Base-by-base conservation (phyloP, 1,140 invertebrate genomes). In the Goniozus legneri region DNA sequence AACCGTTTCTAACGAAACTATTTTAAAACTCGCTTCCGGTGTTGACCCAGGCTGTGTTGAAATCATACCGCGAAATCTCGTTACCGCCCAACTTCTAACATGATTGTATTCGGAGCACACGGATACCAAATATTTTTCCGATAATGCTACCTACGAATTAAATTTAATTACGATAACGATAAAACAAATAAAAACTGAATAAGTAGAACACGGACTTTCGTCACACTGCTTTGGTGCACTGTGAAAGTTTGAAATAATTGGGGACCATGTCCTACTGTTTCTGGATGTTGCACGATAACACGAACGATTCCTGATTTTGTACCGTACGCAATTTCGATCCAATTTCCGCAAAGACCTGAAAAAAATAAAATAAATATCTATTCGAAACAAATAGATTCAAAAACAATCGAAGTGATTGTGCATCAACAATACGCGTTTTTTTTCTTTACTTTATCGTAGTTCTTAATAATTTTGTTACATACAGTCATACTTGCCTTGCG, bases 321-420 rank as follows among this genome's bases (percentile, higher is more conserved):
- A 6, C 96, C 96, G 76, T 99, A 99, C 1, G 96, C 96, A 60
- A 99, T 98, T 80, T 99, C 96, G 64, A 98, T 96, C 95, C 95
- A 98, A 76, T 98, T 98, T 19, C 95, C 95, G 77, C 91, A 95
- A 24, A 97, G 78, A 81, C 91, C 92, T 94, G 64, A 22, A 27
- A n/a, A n/a, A n/a, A n/a, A n/a, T n/a, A n/a, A n/a, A n/a, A n/a
- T n/a, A n/a, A n/a, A n/a, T n/a, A n/a, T n/a, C n/a, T n/a, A n/a
- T n/a, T n/a, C n/a, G n/a, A n/a, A n/a, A n/a, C n/a, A n/a, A n/a
- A n/a, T n/a, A n/a, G n/a, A n/a, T n/a, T n/a, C n/a, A n/a, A n/a
- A n/a, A n/a, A n/a, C n/a, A n/a, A n/a, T n/a, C n/a, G n/a, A n/a
- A n/a, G n/a, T n/a, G n/a, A n/a, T n/a, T n/a, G n/a, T n/a, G n/a